Percentiles rank a stretch among this genome's conserved stretches.
Conservation (phyloP, 2,888 invertebrate genomes). For the Platypus cylindrus region DNA sequence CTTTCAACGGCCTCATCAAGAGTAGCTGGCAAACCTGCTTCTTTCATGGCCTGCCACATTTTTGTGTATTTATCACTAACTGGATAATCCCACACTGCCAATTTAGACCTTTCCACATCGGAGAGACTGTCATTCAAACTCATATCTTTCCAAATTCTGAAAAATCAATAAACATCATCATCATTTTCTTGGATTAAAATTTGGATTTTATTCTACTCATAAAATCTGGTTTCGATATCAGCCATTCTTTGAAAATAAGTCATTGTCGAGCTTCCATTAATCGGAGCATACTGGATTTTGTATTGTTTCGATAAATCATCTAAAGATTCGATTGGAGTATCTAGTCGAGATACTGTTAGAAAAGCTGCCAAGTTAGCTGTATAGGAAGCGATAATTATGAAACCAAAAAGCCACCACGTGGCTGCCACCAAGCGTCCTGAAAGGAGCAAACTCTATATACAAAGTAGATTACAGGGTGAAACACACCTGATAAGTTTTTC, state of each 20-base stretch:
- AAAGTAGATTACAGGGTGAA: background rate
- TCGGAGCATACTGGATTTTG: constrained; percentile 90
- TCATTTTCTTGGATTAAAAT: background rate
- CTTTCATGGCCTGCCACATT: constrained; percentile 93
- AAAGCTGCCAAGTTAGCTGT: constrained; percentile 97
- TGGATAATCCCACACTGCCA: constrained; percentile 98
- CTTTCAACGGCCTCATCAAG: constrained; percentile 68
- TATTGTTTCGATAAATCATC: constrained; percentile 87
- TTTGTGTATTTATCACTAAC: constrained; percentile 97
- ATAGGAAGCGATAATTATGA: constrained; percentile 97
- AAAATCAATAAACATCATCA: constrained; percentile 15
- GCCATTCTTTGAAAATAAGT: constrained; percentile 95
- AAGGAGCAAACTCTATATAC: constrained; percentile 1
- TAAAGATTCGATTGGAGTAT: constrained; percentile 83
- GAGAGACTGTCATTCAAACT: constrained; percentile 86
- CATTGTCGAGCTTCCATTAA: constrained; percentile 78
- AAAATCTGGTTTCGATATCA: constrained; percentile 85
- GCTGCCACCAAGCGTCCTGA: constrained; percentile 72
- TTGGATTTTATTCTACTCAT: constrained; percentile 51
- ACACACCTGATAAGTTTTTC: constrained; percentile 77
- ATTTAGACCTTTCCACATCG: constrained; percentile 78
- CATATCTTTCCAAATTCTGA: constrained; percentile 96
- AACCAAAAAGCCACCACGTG: constrained; percentile 98
- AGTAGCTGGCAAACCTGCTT: constrained; percentile 66
- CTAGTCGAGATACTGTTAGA: constrained; percentile 83